Base-by-base conservation (phyloP, 1,140 invertebrate species). In the Drosophila takahashii region DNA sequence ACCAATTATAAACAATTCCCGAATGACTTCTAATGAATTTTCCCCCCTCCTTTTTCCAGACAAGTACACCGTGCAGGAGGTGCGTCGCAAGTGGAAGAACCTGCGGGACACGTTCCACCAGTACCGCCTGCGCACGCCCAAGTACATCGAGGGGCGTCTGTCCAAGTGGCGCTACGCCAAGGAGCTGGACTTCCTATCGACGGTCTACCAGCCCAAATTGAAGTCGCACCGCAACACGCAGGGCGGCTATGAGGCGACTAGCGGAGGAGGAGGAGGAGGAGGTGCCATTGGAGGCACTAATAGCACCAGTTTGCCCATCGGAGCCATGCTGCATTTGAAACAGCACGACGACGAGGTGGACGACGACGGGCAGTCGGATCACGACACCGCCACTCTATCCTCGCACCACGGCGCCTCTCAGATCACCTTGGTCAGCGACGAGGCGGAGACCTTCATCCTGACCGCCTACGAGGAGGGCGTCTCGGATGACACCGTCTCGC, bases 141-240 rank as follows among this genome's bases (percentile, higher is more conserved):
- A 92, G 54, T 79, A 75, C 44, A 81, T 90, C 15, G 90, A 91
- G 59, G 90, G 90, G 0, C 67, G 85, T 2, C 41, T 92, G 13
- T 91, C 90, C 11, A 92, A 92, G 50, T 92, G 90, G 90, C 90
- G 90, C 0, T 92, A 92, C 42, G 90, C 90, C 32, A 91, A 90
- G 41, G 87, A 89, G 36, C 51, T 92, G 47, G 87, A 91, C 22
- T 92, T 92, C 32, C 67, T 92, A 0, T 91, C 90, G 16, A 90
- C 71, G 44, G 81, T 92, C 0, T 92, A 92, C 64, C 90, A 92
- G 54, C 90, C 90, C 1, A 92, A 92, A 27, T 18, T 92, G 16
- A 92, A 91, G 67, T 87, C 90, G 7, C 84, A 91, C 16, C 87
- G 90, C 26, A 73, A 53, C 16, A 66, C 45, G 2, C 72, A 66